Conservation (phyloP, 37 sponge, comb jelly and placozoan species). For the Chondrosia reniformis region DNA sequence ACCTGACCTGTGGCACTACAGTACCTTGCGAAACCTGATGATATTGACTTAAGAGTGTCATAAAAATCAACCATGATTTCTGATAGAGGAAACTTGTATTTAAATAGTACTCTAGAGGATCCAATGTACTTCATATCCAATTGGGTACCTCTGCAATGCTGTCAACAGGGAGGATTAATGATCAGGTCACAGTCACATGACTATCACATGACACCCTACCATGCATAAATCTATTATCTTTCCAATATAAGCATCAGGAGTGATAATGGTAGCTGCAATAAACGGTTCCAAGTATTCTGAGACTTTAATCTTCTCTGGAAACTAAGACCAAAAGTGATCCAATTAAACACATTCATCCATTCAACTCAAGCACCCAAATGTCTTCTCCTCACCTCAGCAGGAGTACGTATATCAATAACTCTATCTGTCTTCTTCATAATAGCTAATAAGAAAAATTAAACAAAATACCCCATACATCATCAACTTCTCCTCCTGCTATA, state of each 20-base stretch:
- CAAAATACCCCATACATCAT: too few species aligned
- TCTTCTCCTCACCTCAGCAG: conserved; percentile 11
- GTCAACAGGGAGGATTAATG: not conserved
- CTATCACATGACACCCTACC: not conserved
- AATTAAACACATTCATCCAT: not conserved
- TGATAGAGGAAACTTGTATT: conserved; percentile 74
- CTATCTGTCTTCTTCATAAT: not conserved
- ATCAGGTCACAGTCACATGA: not conserved
- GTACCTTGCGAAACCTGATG: conserved; percentile 91
- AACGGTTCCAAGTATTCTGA: conserved; percentile 68
- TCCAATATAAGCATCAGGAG: conserved; percentile 75
- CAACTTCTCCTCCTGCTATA: too few species aligned
- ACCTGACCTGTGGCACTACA: not conserved
- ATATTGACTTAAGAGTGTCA: conserved; percentile 71
- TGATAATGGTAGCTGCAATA: conserved; percentile 68
- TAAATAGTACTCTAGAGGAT: conserved; percentile 64
- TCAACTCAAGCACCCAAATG: too few species aligned
- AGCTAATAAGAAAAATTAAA: too few species aligned
- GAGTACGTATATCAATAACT: not conserved
- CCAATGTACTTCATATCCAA: conserved; percentile 63
- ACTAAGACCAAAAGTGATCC: conserved; percentile 22
- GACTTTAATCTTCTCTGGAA: conserved; percentile 43
- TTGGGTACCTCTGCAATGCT: conserved; percentile 71
- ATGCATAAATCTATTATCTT: conserved; percentile 37
- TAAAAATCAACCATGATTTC: conserved; percentile 90